These are phyloP conservation scores for Oscheius myriophilus DNA, from an alignment of 2,888 invertebrate species.

Conservation along the genomic window DNA sequence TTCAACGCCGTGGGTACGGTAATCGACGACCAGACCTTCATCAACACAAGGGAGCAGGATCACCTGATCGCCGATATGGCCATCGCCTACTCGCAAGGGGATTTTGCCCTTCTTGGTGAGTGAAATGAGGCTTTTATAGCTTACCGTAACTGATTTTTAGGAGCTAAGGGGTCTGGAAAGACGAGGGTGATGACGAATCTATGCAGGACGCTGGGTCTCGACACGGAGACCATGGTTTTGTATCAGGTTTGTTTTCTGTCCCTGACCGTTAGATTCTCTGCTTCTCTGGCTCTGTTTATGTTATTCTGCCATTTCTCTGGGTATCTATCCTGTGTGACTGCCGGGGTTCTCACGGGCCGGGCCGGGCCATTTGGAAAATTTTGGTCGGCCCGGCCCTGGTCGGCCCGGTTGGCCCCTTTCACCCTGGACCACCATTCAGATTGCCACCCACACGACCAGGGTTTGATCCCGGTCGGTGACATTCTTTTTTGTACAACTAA, in stretches of 20 bases:
- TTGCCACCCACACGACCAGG: no score
- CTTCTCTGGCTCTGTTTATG: no score
- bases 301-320: no score
- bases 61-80: slow-evolving; percentile 82
- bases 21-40: slow-evolving; percentile 70
- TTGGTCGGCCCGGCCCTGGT: no score
- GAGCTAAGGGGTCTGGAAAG: slow-evolving; percentile 85
- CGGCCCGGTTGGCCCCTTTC: no score
- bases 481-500: no score
- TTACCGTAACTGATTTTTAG: background rate
- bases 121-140: slow-evolving; percentile 73
- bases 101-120: slow-evolving; percentile 88
- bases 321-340: no score
- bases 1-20: slow-evolving; percentile 13
- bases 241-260: slow-evolving; percentile 77
- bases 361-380: no score
- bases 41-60: slow-evolving; percentile 84
- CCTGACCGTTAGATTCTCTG: background rate
- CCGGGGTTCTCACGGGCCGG: no score
- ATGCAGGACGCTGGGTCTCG: slow-evolving; percentile 81
- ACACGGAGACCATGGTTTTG: slow-evolving; percentile 85
- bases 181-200: slow-evolving; percentile 83
- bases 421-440: no score
- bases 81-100: slow-evolving; percentile 82
- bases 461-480: no score